Evolutionary conservation across 2,888 invertebrate species (phyloP), one percentile per base, ranked within the genome.

Genomic region (Invenusta paracnida): DNA sequence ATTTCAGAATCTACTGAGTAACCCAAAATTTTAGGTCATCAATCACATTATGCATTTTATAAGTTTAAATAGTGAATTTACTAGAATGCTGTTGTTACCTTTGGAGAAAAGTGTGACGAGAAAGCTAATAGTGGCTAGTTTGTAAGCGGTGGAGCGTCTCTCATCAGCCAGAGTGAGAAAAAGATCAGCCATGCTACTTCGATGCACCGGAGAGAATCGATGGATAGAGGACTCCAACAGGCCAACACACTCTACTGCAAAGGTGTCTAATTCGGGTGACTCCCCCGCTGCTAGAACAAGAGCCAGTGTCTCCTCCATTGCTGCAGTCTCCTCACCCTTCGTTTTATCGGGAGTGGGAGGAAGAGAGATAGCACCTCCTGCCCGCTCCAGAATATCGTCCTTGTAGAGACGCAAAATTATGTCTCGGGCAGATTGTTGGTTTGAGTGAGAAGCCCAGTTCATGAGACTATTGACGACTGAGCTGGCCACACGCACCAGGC

Each of bases 281-380:
- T 5, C 48, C 11, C 11, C 17, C 17, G 48, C 48, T 48, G 48
- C 5, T 17, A 48, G 17, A 11, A 48, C 17, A 5, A 48, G 5
- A 48, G 48, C 48, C 5, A 48, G 11, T 48, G 17, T 48, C 5
- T 17, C 17, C 48, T 48, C 48, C 5, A 48, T 48, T 17, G 17
- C 48, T 48, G 48, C 48, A 17, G 48, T 11, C 48, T 48, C 17
- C 48, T 5, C 17, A 17, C 48, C 11, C 17, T 48, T 48, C 17
- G 48, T 48, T 17, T 11, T 48, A 93, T 0, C 94, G 94, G 89
- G 94, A 94, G 81, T 94, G 92, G 0, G 93, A 91, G 0, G 94
- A 93, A 25, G 89, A 93, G 25, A 95, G 91, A 86, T 17, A 48
- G 5, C 48, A 48, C 48, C 48, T 11, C 48, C 48, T 48, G 48